Evolutionary conservation across 2,797 vertebrate species (phyloP), one percentile per base, ranked within the genome.

Genomic region (Malacoctenus gilli): DNA sequence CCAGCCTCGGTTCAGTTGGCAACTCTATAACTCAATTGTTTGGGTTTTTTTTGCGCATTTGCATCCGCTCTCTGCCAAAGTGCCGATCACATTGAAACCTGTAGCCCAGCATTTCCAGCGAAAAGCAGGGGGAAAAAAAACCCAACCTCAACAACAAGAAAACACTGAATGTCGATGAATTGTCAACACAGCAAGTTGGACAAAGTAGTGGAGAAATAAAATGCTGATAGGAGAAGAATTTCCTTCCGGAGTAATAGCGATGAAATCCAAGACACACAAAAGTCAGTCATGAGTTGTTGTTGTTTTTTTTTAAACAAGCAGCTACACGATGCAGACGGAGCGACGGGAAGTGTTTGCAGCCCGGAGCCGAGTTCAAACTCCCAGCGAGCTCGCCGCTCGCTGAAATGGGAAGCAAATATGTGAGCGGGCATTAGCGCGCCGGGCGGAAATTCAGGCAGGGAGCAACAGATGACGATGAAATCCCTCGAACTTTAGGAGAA

Each of bases 1-100:
- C 51, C 54, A 54, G 59, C 15, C 22, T 59, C 42, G 64, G 59
- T 49, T 50, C 47, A 54, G n/a, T 19, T 72, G 75, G 75, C 69
- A 70, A 34, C 44, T 22, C 20, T 11, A 38, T 12, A 63, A 53
- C 21, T 59, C 8, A 30, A 12, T 53, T n/a, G n/a, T n/a, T n/a
- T n/a, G n/a, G n/a, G n/a, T n/a, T n/a, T n/a, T n/a, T 4, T 69
- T 69, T 58, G 28, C 44, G 59, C 57, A 75, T 76, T 80, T 74
- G 53, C 57, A 72, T 78, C 40, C 51, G 1, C 58, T 50, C 31
- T 18, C 66, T 66, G 58, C 72, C 65, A 80, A 66, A 64, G 13
- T 40, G 30, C 39, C 64, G 58, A 68, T 75, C 64, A 28, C 41
- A 40, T 22, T 28, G 43, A 56, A 42, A 53, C 58, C 59, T 49